Conservation (phyloP, 2,888 invertebrate species). For the Taphrorychus bicolor region DNA sequence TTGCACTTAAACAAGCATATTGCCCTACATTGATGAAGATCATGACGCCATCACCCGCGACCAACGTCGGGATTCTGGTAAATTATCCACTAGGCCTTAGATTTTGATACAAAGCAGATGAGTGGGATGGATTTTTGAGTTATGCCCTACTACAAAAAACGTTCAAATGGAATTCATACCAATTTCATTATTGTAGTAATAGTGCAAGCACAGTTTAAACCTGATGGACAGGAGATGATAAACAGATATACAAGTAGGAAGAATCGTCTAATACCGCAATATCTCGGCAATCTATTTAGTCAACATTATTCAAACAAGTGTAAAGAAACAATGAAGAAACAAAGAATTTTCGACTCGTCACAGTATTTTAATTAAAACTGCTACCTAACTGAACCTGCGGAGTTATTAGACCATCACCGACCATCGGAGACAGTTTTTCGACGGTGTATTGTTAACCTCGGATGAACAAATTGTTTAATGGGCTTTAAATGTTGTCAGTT, state of each 20-base stretch:
- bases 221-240: neutral
- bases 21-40: too few species aligned
- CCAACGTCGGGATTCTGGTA: too few species aligned
- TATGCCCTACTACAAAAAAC: too few species aligned
- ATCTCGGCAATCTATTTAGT: slow-evolving; percentile 6
- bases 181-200: too few species aligned
- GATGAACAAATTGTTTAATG: slow-evolving; percentile 31
- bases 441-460: slow-evolving; percentile 26
- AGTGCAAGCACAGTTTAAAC: neutral
- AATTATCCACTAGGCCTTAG: too few species aligned
- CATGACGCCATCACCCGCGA: too few species aligned
- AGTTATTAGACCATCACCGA: slow-evolving; percentile 37
- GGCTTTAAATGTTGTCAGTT: slow-evolving; percentile 17
- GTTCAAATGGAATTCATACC: too few species aligned
- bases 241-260: neutral
- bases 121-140: too few species aligned
- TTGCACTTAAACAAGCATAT: too few species aligned
- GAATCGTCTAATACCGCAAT: neutral
- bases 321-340: slow-evolving; percentile 19
- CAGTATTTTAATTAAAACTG: slow-evolving; percentile 21
- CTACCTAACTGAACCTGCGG: slow-evolving; percentile 33
- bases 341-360: slow-evolving; percentile 28
- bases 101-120: too few species aligned
- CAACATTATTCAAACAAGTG: slow-evolving; percentile 7
- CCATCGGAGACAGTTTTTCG: slow-evolving; percentile 27